Evolutionary conservation across 2,888 invertebrate genomes (phyloP), one percentile per base, ranked within the genome.

Genomic region (Leucania comma): DNA sequence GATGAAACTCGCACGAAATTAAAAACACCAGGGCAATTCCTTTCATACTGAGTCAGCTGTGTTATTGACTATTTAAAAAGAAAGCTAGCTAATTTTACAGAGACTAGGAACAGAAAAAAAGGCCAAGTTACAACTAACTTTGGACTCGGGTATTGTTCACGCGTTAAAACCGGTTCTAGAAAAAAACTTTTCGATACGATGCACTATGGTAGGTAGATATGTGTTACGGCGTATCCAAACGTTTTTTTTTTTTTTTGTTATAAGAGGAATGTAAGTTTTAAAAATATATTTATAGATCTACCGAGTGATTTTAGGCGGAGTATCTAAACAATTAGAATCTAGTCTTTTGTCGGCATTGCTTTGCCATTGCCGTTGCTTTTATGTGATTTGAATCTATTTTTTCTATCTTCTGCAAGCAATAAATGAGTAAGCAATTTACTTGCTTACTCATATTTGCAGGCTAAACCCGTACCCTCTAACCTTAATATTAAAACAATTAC

Each of bases 121-220:
- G 22, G 22, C 26, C 50, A 26, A n/a, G 50, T 12, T 38, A 42
- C 8, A 51, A 17, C 22, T 10, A 54, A 69, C 22, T 61, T 75
- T 51, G 60, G 51, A 63, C 50, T 54, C 26, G 9, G 59, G 50
- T 46, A 59, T 63, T 67, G 50, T 76, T 42, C 61, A 58, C n/a
- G 24, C 12, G 14, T 29, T 53, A 67, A 59, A 76, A 76, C 72
- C 67, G 59, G 76, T 78, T 72, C 46, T 9, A 51, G 46, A 56
- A 74, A 60, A 46, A 14, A 14, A 48, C 12, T 42, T 38, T 65
- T 35, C 14, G 48, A 62, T 54, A 35, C 57, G 26, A 32, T 58
- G 24, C 70, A n/a, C 29, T 20, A 32, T n/a, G n/a, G n/a, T n/a
- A 14, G 38, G 38, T 38, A 48, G 46, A 6, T 9, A 48, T 48